Base-by-base conservation (phyloP, 2,888 invertebrate genomes). In the Ectemnius cavifrons region DNA sequence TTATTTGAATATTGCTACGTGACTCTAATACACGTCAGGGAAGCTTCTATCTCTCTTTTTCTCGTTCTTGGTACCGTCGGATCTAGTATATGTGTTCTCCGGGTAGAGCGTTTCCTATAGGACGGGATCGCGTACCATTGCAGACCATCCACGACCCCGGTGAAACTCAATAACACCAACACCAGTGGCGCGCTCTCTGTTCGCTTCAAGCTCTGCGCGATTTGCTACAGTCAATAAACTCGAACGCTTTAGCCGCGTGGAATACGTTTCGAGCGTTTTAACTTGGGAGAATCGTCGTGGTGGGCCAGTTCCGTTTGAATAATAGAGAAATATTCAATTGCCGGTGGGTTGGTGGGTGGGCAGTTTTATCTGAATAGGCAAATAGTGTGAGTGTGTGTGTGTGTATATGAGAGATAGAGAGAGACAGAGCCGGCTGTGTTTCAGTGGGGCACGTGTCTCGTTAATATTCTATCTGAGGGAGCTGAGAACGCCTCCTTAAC, bases 201-300 rank as follows among this genome's bases (percentile, higher is more conserved):
- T 8, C 37, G 37, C 6, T 37, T 37, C 37, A 37, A 37, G 37
- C 37, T 37, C 74, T 76, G 70, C 63, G 71, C 82, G 79, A 85
- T 85, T 84, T 72, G 80, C 80, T 80, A 84, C 80, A 82, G 82
- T 84, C 83, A 80, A 83, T 85, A 86, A 86, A 85, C 72, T 52
- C 58, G 60, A 67, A 37, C 58, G 71, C 47, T 57, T 62, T 62
- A 18, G 46, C 61, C 14, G 1, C 23, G 20, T 2, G 47, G n/a
- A 61, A 71, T 63, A 60, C 67, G 62, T 68, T 67, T 65, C 27
- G 63, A 68, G 64, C 67, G 14, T 28, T 52, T 56, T 57, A 63
- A 56, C 47, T 18, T 57, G 67, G 27, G 56, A 62, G 11, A 27
- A 52, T 37, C 37, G 37, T 2, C 37, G 37, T 8, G 37, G 37